phyloP scores from a whole-genome alignment of 2,797 vertebrate species.

The Poliocrania exsul region DNA sequence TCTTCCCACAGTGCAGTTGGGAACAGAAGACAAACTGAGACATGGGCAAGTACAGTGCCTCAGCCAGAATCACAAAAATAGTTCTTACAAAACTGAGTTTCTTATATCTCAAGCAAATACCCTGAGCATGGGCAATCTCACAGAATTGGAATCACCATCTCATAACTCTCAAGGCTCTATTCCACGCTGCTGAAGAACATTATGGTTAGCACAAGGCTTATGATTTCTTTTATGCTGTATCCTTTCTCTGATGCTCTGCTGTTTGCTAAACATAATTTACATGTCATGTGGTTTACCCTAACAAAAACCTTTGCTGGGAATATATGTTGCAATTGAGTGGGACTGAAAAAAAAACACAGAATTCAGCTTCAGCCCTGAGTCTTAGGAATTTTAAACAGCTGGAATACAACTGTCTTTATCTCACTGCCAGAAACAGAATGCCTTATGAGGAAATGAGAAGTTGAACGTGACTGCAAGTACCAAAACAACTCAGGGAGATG shows the following conservation, averaged over 20 bases:
- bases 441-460: background rate
- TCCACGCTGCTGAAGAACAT: background rate
- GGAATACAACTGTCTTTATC: background rate
- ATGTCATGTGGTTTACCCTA: background rate
- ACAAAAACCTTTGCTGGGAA: background rate
- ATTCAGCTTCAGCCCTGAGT: background rate
- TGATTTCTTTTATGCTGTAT: too few relatives aligned
- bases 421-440: background rate
- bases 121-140: background rate
- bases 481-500: background rate
- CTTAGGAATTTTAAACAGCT: background rate
- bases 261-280: background rate
- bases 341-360: background rate
- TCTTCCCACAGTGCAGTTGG: background rate
- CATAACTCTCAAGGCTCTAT: background rate
- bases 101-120: background rate
- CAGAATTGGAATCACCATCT: background rate
- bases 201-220: background rate
- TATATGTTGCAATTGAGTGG: background rate
- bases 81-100: background rate
- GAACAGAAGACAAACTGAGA: background rate
- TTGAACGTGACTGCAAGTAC: background rate
- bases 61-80: background rate
- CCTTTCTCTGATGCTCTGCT: background rate
- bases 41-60: background rate